Evolutionary conservation across 1,140 invertebrate species (phyloP).

Genomic region (Radopholus similis): DNA sequence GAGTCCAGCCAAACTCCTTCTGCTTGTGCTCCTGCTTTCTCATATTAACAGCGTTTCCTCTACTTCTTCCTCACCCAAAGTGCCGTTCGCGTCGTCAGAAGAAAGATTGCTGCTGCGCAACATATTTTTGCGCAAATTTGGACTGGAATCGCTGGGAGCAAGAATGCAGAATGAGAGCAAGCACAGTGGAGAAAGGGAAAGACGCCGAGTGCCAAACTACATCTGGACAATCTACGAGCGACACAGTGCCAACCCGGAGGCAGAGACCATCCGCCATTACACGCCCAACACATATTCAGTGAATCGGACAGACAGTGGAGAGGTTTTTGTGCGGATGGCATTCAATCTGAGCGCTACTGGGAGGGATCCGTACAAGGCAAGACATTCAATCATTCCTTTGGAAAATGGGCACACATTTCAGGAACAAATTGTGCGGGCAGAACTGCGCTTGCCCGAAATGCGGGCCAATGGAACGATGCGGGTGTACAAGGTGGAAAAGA

Average conservation of each 20-base stretch:
- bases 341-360: slow-evolving; percentile 26
- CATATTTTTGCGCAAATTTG: slow-evolving; percentile 10
- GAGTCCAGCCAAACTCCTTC: no score
- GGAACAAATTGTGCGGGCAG: not conserved
- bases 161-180: not conserved
- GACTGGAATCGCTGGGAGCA: slow-evolving; percentile 7
- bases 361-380: slow-evolving; percentile 13
- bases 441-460: slow-evolving; percentile 24
- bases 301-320: slow-evolving; percentile 5
- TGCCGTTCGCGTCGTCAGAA: not conserved
- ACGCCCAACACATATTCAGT: slow-evolving; percentile 15
- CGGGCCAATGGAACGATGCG: not conserved
- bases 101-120: not conserved
- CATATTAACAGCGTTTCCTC: no score
- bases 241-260: slow-evolving; percentile 6
- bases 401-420: not conserved
- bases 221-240: slow-evolving; percentile 42
- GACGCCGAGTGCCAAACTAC: slow-evolving; percentile 29
- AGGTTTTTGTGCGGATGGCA: slow-evolving; percentile 4
- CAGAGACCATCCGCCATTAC: slow-evolving; percentile 38
- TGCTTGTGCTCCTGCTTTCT: no score
- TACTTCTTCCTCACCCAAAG: no score
- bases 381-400: not conserved
- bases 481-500: not conserved
- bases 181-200: not conserved